These are phyloP conservation scores for Microplitis demolitor DNA, from an alignment of 1,140 invertebrate genomes.

Conservation along the genomic window DNA sequence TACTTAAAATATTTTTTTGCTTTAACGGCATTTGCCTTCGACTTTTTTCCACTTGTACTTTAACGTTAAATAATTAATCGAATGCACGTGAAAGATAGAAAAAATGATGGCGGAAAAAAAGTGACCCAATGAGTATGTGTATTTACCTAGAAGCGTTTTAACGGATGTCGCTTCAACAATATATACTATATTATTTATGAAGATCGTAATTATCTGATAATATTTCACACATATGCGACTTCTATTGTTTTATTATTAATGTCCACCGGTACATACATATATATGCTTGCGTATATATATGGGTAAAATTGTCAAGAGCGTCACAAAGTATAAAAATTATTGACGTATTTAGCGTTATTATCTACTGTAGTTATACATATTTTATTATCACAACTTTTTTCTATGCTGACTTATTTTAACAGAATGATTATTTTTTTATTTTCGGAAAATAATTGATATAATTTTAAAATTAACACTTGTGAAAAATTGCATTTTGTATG, in stretches of 20 bases:
- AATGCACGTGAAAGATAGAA: neutral
- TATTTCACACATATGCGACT: conserved; percentile 5
- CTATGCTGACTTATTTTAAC: too few species aligned
- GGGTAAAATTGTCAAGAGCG: neutral
- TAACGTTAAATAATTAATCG: conserved; percentile 43
- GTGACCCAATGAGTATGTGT: conserved; percentile 11
- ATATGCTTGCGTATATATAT: too few species aligned
- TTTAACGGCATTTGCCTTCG: neutral
- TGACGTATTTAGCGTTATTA: neutral
- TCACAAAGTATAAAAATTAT: neutral
- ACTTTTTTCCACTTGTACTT: too few species aligned
- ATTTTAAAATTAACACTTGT: too few species aligned
- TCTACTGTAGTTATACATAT: neutral
- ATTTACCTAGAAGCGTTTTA: conserved; percentile 27
- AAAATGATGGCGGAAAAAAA: neutral
- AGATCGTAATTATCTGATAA: conserved; percentile 55
- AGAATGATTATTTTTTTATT: too few species aligned
- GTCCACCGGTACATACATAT: too few species aligned
- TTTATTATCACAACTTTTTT: neutral
- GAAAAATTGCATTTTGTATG: too few species aligned
- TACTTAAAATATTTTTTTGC: neutral
- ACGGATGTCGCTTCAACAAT: conserved; percentile 21
- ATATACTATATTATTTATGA: neutral
- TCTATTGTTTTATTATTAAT: neutral
- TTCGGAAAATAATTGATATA: too few species aligned